Conservation (phyloP, 2,113 vertebrate genomes). For the Rhegmatorhina hoffmannsi region DNA sequence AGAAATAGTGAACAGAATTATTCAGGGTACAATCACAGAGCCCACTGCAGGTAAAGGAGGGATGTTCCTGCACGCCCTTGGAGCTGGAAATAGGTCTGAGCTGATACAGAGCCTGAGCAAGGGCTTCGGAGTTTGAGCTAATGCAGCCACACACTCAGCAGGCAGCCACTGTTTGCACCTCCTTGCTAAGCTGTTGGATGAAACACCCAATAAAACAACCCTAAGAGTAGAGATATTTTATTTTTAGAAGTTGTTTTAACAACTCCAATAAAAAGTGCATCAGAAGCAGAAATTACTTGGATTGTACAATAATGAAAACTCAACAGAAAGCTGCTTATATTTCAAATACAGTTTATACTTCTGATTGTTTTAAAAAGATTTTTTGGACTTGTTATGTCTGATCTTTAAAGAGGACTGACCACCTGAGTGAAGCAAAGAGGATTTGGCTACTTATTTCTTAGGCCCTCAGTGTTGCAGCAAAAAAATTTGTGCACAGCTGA, state of each 20-base stretch:
- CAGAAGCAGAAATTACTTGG: not conserved
- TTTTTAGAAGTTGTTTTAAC: not conserved
- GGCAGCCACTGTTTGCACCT: not conserved
- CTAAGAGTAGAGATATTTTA: not conserved
- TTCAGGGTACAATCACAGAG: not conserved
- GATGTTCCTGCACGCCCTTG: not conserved
- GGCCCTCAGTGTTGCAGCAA: not conserved
- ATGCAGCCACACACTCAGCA: not conserved
- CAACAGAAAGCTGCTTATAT: not conserved
- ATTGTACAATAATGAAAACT: not conserved
- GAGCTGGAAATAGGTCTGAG: not conserved
- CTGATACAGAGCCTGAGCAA: not conserved
- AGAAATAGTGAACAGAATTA: not conserved
- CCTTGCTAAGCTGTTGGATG: not conserved
- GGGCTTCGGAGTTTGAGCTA: not conserved
- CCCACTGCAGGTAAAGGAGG: not conserved
- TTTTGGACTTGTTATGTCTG: not conserved
- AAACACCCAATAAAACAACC: not conserved
- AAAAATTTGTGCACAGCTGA: not conserved
- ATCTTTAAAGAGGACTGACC: not conserved
- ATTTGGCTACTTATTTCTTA: not conserved
- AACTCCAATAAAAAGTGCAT: not conserved
- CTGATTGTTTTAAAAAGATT: not conserved
- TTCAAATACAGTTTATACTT: not conserved
- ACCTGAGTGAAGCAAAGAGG: not conserved